Evolutionary conservation across 2,113 vertebrate genomes (phyloP), one percentile per base, ranked within the genome.

Genomic region (Apteryx owenii): DNA sequence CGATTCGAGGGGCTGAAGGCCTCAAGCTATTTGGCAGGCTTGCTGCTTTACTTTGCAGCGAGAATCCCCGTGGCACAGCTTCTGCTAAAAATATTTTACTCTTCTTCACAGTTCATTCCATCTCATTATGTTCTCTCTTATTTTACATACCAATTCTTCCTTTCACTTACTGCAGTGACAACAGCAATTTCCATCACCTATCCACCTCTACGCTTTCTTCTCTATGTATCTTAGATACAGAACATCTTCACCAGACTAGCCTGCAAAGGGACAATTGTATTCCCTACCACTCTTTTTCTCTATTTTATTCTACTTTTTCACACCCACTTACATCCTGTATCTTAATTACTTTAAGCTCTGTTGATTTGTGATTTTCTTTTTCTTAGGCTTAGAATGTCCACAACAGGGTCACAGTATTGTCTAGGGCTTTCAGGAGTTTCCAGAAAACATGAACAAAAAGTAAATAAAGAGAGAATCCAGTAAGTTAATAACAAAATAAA

Each of bases 1-100:
- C 42, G 25, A 65, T 19, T 22, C 2, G 0, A 76, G 23, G 73
- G 44, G 25, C 23, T 16, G 12, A 0, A 0, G 64, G 25, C 26
- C 62, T 53, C 42, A 31, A 50, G 13, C 17, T 51, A 18, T 31
- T 15, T 72, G 58, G 25, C 58, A 60, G 70, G 38, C 29, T 73
- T n/a, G 53, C 4, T 50, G 31, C 76, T 82, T 85, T 48, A 17
- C 21, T 60, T 42, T 28, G 16, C 0, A 0, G 33, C 54, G 9
- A 72, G 19, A 82, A 83, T 46, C 28, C 62, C 53, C 40, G 23
- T 14, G 5, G 20, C 12, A 4, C 6, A 56, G 22, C 44, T 66
- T 89, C 62, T 0, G 2, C 38, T 42, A 26, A 36, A 56, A 65
- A 25, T 15, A 13, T 19, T 61, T 48, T 22, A 12, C 5, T 25